A percentile compares a stretch with the other conserved stretches of the same genome.
Evolutionary conservation across 2,888 invertebrate genomes (phyloP).

Genomic region (Sarcophaga carnaria): DNA sequence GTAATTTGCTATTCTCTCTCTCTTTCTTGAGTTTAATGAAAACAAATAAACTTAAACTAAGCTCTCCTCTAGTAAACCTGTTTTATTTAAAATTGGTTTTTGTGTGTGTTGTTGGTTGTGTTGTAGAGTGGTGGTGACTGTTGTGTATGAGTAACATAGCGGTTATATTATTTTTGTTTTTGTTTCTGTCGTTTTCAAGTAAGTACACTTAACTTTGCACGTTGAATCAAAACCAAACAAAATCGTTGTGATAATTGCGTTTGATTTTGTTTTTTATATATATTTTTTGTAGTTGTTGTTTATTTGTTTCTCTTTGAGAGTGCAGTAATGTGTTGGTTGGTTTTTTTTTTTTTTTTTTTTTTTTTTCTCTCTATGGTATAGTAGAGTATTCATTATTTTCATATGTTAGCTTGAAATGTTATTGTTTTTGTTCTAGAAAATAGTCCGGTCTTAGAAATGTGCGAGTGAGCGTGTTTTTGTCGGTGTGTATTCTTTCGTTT

Average conservation of each 20-base stretch:
- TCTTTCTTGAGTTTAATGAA: not conserved
- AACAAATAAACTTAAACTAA: not conserved
- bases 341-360: too few species aligned
- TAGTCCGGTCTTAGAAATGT: constrained; percentile 13
- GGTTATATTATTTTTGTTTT: too few species aligned
- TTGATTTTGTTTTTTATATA: too few species aligned
- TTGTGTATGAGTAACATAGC: not conserved
- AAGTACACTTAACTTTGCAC: too few species aligned
- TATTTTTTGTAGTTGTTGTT: too few species aligned
- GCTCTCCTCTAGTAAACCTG: not conserved
- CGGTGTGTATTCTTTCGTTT: not conserved
- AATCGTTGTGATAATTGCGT: too few species aligned
- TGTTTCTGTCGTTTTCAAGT: too few species aligned
- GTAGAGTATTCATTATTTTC: constrained; percentile 11
- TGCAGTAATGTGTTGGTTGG: too few species aligned
- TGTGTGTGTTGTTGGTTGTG: not conserved
- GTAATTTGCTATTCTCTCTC: not conserved
- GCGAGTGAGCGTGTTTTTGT: not conserved
- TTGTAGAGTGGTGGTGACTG: not conserved
- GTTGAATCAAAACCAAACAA: constrained; percentile 1
- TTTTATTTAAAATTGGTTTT: not conserved
- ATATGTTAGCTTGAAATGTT: constrained; percentile 19
- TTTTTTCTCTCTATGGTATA: too few species aligned
- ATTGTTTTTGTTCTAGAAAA: constrained; percentile 25
- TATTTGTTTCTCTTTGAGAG: too few species aligned